These are phyloP conservation scores for Oreochromis aureus DNA, from an alignment of 2,113 vertebrate genomes.

Conservation along the genomic window DNA sequence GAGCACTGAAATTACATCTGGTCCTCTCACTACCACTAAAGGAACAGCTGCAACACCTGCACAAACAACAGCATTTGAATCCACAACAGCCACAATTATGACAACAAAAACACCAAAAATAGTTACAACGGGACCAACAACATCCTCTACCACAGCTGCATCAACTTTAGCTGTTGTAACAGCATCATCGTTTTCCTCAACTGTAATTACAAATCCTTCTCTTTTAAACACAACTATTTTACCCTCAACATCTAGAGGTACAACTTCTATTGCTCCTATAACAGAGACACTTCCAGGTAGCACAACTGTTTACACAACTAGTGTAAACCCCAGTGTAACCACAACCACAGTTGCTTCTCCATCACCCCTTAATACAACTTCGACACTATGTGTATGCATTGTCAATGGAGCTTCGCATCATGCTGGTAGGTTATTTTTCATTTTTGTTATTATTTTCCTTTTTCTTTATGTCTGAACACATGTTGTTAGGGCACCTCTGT, in stretches of 20 bases:
- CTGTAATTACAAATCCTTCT: not conserved
- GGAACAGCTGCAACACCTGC: not conserved
- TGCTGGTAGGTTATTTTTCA: conserved; percentile 14
- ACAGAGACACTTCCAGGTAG: conserved; percentile 24
- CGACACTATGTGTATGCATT: conserved; percentile 16
- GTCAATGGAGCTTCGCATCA: not conserved
- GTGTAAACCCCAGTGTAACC: not conserved
- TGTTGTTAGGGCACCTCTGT: too few species aligned
- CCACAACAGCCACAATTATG: rapidly evolving
- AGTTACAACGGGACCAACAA: not conserved
- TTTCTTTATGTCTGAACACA: not conserved
- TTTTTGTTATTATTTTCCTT: not conserved
- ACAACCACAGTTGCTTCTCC: not conserved
- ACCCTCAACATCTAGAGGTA: not conserved
- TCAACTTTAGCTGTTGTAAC: not conserved
- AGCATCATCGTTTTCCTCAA: not conserved
- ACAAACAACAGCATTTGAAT: not conserved
- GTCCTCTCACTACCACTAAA: not conserved
- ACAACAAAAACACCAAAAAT: not conserved
- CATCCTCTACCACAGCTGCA: not conserved
- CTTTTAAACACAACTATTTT: not conserved
- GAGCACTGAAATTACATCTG: not conserved
- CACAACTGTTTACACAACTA: not conserved
- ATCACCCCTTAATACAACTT: not conserved
- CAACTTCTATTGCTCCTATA: conserved; percentile 4